phyloP scores from a whole-genome alignment of 2,113 vertebrate species.

The Todiramphus saurophagus region DNA sequence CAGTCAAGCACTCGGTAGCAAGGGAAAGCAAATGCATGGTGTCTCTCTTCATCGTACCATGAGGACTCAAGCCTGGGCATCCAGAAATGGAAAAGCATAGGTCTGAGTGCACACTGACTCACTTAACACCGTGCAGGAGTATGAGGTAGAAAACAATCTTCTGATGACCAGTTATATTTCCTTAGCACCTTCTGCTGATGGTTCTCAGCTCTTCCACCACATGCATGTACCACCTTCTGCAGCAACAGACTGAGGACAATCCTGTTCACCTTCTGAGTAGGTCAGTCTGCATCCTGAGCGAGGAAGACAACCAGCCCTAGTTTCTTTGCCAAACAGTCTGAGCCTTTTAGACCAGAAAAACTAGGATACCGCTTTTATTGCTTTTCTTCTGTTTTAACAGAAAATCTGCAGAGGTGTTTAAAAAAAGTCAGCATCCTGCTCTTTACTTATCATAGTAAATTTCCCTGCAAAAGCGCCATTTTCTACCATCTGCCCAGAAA shows the following conservation, averaged over 20 bases:
- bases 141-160: background rate
- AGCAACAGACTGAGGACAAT: background rate
- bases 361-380: background rate
- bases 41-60: background rate
- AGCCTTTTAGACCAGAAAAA: background rate
- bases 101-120: background rate
- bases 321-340: background rate
- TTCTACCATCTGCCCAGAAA: background rate
- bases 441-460: background rate
- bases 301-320: background rate
- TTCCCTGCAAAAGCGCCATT: background rate
- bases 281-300: background rate
- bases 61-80: background rate
- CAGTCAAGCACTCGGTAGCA: background rate
- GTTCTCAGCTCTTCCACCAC: background rate
- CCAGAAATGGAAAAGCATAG: background rate
- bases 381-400: background rate
- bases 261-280: background rate
- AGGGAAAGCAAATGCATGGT: background rate
- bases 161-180: background rate
- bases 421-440: background rate
- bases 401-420: background rate
- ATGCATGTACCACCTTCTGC: background rate
- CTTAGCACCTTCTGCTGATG: background rate
- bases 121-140: background rate